These are phyloP conservation scores for Darwinula stevensoni DNA, from an alignment of 2,888 invertebrate genomes.

Conservation along the genomic window DNA sequence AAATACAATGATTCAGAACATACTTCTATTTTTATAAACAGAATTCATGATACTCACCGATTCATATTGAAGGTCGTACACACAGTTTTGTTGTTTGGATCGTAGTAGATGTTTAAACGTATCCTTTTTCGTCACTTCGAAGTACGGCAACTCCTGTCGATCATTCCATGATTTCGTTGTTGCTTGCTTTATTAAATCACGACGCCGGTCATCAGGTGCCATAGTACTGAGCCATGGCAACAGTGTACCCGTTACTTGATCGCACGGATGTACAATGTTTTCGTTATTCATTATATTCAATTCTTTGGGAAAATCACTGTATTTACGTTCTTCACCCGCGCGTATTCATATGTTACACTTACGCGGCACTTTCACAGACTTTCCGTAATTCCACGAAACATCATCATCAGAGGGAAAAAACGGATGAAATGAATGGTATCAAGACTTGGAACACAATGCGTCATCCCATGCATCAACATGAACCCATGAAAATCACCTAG, in stretches of 20 bases:
- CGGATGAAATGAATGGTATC: conserved; percentile 2
- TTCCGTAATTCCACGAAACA: conserved; percentile 2
- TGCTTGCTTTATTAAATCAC: conserved; percentile 2
- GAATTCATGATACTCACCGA: conserved; percentile 2
- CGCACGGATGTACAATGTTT: conserved; percentile 2
- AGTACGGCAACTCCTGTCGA: conserved; percentile 2
- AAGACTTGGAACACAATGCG: conserved; percentile 2
- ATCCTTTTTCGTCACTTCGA: conserved; percentile 2
- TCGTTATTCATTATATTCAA: conserved; percentile 2
- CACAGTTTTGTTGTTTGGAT: conserved; percentile 2
- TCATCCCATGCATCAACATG: conserved; percentile 2
- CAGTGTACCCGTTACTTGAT: conserved; percentile 2
- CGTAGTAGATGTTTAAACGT: conserved; percentile 2
- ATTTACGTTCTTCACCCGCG: conserved; percentile 2
- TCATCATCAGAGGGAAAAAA: conserved; percentile 2
- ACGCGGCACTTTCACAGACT: conserved; percentile 2
- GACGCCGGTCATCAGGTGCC: conserved; percentile 2
- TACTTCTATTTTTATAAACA: conserved; percentile 2
- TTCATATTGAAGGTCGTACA: conserved; percentile 2
- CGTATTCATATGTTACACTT: conserved; percentile 2
- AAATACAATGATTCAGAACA: conserved; percentile 2
- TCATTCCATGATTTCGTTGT: conserved; percentile 2
- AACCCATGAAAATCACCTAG: conserved; percentile 2
- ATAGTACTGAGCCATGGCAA: conserved; percentile 2
- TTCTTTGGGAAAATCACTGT: conserved; percentile 2